Conservation (phyloP, 2,113 vertebrate genomes). For the Acrocephalus kingi region DNA sequence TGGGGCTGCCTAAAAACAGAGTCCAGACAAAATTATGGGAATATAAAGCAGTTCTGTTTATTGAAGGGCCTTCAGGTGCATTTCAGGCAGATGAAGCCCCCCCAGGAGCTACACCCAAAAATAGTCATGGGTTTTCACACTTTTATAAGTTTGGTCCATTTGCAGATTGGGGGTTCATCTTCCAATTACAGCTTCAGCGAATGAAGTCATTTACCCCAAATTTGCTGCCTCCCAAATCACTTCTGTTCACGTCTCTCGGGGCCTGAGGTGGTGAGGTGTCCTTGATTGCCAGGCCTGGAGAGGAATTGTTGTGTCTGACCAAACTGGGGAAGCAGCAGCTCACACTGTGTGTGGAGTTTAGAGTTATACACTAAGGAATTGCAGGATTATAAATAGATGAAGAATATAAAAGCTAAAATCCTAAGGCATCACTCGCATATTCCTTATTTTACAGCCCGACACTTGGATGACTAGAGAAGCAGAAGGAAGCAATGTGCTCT, state of each 20-base stretch:
- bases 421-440: neutral
- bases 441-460: neutral
- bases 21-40: neutral
- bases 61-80: neutral
- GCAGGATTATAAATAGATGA: neutral
- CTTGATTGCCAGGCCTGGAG: neutral
- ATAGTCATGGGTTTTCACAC: fast-evolving
- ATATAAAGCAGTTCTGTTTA: neutral
- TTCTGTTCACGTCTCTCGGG: neutral
- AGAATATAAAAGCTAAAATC: neutral
- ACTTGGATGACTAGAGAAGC: neutral
- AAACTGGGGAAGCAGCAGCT: neutral
- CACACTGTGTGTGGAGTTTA: neutral
- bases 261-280: neutral
- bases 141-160: fast-evolving
- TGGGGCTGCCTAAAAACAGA: neutral
- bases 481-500: neutral
- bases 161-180: neutral
- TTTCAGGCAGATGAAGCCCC: fast-evolving
- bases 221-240: neutral
- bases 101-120: neutral
- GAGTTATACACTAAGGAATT: fast-evolving
- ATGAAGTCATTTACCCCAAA: neutral
- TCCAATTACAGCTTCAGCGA: neutral
- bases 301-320: neutral